Evolutionary conservation across 2,113 vertebrate genomes (phyloP), one percentile per base, ranked within the genome.

Genomic region (Brienomyrus brachyistius): DNA sequence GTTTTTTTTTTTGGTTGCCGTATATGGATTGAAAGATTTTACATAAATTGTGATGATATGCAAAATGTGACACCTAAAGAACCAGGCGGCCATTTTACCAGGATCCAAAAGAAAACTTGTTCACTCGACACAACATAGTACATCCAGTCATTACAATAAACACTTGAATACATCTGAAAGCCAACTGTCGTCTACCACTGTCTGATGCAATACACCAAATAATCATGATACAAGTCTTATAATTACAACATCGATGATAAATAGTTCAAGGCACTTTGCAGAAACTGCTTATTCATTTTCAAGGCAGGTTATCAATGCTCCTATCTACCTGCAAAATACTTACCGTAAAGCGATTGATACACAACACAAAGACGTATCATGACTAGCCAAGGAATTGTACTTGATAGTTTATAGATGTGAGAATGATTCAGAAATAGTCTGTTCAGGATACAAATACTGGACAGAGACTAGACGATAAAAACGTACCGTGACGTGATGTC

Each of bases 191-290:
- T 80, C 2, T 80, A 86, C 77, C 86, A 86, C 70, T 50, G 83
- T 90, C 19, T 88, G 59, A 88, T 70, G 23, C 23, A 84, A 84
- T n/a, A 91, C 86, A 90, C 90, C 89, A 90, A 88, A 93, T 85
- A 48, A 93, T 83, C 89, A 90, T 90, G 88, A 90, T 77, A 89
- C 90, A 91, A 66, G 40, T 87, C 90, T 87, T 91, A 92, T 74
- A 70, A 91, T 91, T 87, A 92, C 90, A 91, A 87, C 74, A 90
- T 92, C 80, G 90, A 43, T 40, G 15, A 80, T 80, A 43, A 77
- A 80, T 80, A 80, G 31, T 80, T 80, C 15, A 43, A 77, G 77
- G 88, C 84, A 54, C 85, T 43, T 88, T 90, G 77, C 54, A 85
- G 82, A 59, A 86, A 35, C 77, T 45, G 45, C 54, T 80, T 15